Evolutionary conservation across 2,888 invertebrate species (phyloP).

Genomic region (Calliphora vomitoria): DNA sequence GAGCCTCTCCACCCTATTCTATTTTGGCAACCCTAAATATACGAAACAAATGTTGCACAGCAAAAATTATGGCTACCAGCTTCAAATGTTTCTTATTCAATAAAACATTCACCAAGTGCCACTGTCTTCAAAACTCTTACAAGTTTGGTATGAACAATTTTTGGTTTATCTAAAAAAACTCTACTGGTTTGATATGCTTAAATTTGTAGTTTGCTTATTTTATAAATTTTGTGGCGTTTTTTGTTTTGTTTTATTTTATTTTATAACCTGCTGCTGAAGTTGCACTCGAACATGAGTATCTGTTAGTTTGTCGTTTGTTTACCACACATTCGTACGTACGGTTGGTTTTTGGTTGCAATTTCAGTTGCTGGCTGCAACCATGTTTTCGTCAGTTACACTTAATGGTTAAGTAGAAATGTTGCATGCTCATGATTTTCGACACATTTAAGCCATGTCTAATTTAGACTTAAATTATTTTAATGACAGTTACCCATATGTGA

Average conservation of each 20-base stretch:
- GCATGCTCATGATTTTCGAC: constrained; percentile 74
- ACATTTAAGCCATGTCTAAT: constrained; percentile 74
- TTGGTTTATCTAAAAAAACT: constrained; percentile 56
- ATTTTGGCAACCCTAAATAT: no score
- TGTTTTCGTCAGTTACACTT: constrained; percentile 74
- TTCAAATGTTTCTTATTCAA: constrained; percentile 66
- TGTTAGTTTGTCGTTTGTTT: constrained; percentile 4
- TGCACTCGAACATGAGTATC: constrained; percentile 24
- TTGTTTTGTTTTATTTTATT: constrained; percentile 27
- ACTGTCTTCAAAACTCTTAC: constrained; percentile 62
- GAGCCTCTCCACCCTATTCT: no score
- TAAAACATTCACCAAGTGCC: constrained; percentile 72
- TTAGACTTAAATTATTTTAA: constrained; percentile 74
- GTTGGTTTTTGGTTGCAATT: constrained; percentile 55
- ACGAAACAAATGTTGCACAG: constrained; percentile 29
- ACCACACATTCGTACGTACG: not conserved
- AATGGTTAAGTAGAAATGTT: constrained; percentile 73
- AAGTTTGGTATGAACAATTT: constrained; percentile 51
- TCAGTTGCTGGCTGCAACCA: constrained; percentile 66
- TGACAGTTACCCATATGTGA: constrained; percentile 74
- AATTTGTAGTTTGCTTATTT: constrained; percentile 63
- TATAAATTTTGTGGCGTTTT: constrained; percentile 3
- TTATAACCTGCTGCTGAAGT: constrained; percentile 68
- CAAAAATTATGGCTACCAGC: constrained; percentile 63
- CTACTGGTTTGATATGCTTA: constrained; percentile 72